Base-by-base conservation (phyloP, 1,140 invertebrate species). In the Phortica variegata region DNA sequence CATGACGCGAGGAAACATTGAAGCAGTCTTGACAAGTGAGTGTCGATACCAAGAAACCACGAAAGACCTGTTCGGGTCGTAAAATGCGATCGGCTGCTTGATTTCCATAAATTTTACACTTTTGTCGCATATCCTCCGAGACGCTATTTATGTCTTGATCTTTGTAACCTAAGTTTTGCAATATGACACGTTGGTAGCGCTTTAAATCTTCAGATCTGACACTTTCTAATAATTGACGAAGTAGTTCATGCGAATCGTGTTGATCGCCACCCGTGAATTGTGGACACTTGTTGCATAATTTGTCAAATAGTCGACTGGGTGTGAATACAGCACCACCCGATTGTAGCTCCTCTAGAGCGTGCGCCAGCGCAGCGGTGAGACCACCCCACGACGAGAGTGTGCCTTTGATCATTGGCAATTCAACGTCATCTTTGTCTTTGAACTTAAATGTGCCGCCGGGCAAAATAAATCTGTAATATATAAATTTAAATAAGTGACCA, bases 181-280 rank as follows among this genome's bases (percentile, higher is more conserved):
- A 77, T 54, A 95, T 91, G 36, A 89, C 82, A 0, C 77, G 71
- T 72, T 90, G 85, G 70, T 92, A 92, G 29, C 90, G 83, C 75
- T 89, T 77, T 6, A 86, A 78, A 60, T 86, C 84, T 61, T 85
- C 84, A 18, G 83, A 82, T 42, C 81, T 82, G 40, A 96, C 86
- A 49, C 85, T 85, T 74, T 97, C 93, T 19, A 97, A 75, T 20
- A 97, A 78, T 79, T 94, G 90, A 43, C 94, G 78, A 7, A 99
- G 79, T 40, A 98, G 76, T 77, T 99, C 96, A 70, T 98, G 96
- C 8, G 95, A 87, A 78, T 99, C 96, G 70, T 98, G 95, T 74
- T 98, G 95, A 58, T 93, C 89, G 19, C 87, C 93, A n/a, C 92
- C 91, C 47, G 87, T 86, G 75, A 97, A 98, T 68, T 94, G 87